Evolutionary conservation across 2,888 invertebrate species (phyloP).

Genomic region (Cabera pusaria): DNA sequence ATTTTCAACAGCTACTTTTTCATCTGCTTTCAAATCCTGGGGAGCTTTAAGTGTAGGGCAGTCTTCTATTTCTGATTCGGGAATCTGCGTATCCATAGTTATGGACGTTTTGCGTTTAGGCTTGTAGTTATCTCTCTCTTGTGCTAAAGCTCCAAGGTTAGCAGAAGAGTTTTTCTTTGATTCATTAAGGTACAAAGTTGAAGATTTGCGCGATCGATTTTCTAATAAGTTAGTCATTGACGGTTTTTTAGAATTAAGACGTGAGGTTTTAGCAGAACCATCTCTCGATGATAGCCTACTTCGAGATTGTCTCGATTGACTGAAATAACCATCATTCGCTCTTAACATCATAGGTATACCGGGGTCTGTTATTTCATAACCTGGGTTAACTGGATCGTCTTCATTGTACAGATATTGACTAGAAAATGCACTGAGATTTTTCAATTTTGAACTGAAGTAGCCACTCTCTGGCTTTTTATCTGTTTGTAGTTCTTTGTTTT

Average conservation of each 20-base stretch:
- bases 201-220: conserved; percentile 71
- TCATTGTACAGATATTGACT: conserved; percentile 87
- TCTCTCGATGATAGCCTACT: conserved; percentile 69
- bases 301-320: conserved; percentile 73
- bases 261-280: conserved; percentile 69
- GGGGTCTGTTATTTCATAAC: conserved; percentile 86
- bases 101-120: conserved; percentile 70
- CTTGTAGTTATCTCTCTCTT: conserved; percentile 63
- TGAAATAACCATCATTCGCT: conserved; percentile 85
- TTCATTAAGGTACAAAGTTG: conserved; percentile 72
- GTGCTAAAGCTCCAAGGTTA: conserved; percentile 60
- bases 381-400: conserved; percentile 84
- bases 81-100: conserved; percentile 63
- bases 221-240: conserved; percentile 75
- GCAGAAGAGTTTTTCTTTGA: conserved; percentile 75
- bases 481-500: conserved; percentile 15
- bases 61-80: conserved; percentile 78
- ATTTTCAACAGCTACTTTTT: conserved; percentile 68
- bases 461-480: conserved; percentile 61
- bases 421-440: conserved; percentile 76
- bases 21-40: conserved; percentile 79
- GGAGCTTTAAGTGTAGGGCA: conserved; percentile 77
- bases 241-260: conserved; percentile 70
- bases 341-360: conserved; percentile 87
- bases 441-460: conserved; percentile 70